Evolutionary conservation across 2,888 invertebrate genomes (phyloP).

Genomic region (Schizaphis graminum): DNA sequence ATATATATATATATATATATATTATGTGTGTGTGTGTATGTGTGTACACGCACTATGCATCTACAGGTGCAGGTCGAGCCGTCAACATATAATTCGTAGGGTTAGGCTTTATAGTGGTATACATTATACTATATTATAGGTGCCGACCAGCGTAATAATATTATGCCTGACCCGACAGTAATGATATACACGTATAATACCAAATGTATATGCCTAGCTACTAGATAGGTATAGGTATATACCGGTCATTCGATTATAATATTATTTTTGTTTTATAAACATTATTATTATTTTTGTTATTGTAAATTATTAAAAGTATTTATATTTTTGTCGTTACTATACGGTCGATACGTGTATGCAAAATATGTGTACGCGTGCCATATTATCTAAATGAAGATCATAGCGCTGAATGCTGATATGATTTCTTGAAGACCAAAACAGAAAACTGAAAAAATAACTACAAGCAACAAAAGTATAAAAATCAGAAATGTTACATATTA

Average conservation of each 20-base stretch:
- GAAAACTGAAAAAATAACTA: background rate
- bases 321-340: background rate
- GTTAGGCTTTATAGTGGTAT: background rate
- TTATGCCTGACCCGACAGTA: background rate
- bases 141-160: conserved; percentile 7
- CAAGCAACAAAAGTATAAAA: background rate
- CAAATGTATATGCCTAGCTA: background rate
- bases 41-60: background rate
- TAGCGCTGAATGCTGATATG: background rate
- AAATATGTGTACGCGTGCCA: background rate
- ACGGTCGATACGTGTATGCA: background rate
- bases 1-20: background rate
- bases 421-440: too few relatives aligned
- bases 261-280: background rate
- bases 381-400: background rate
- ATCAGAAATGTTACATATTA: background rate
- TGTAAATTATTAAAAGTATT: background rate
- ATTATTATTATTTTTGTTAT: background rate
- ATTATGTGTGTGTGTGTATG: too few relatives aligned
- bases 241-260: background rate
- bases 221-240: background rate
- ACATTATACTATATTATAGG: too few relatives aligned
- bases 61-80: background rate
- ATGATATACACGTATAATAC: background rate
- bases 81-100: conserved; percentile 12